These are phyloP conservation scores for Neodiprion pinetum DNA, from an alignment of 1,140 invertebrate species.

Conservation along the genomic window DNA sequence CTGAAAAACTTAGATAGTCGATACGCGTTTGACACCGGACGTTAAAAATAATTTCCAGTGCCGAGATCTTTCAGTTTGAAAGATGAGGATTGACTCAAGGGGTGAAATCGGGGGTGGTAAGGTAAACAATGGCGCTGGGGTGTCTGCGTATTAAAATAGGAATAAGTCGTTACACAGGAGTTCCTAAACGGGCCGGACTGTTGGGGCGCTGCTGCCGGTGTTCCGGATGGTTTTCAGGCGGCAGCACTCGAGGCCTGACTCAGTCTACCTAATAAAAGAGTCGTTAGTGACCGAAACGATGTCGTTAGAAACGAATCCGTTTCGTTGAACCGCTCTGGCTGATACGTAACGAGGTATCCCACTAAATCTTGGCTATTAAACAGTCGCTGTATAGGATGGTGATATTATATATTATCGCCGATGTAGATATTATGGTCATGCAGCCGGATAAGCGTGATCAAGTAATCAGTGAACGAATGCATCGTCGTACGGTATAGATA, in stretches of 20 bases:
- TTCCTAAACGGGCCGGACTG: not conserved
- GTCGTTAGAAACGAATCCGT: slow-evolving; percentile 15
- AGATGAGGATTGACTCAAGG: too few species aligned
- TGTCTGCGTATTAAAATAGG: not conserved
- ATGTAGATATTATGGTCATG: too few species aligned
- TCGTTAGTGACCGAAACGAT: slow-evolving; percentile 10
- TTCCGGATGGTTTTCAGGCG: not conserved
- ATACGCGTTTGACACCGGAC: too few species aligned
- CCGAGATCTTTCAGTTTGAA: too few species aligned
- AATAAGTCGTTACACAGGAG: slow-evolving; percentile 1
- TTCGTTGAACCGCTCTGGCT: not conserved
- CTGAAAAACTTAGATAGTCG: too few species aligned
- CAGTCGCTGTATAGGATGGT: not conserved
- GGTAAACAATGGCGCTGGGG: not conserved
- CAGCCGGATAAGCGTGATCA: too few species aligned
- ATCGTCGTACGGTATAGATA: too few species aligned
- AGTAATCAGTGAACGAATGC: too few species aligned
- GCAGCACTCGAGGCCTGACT: not conserved
- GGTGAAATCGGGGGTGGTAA: too few species aligned
- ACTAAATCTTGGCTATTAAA: slow-evolving; percentile 11
- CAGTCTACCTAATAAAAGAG: slow-evolving; percentile 13
- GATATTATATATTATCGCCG: too few species aligned
- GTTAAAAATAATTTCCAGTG: too few species aligned
- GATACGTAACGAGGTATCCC: slow-evolving; percentile 13
- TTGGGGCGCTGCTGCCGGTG: too few species aligned